These are phyloP conservation scores for Bombyx huttoni DNA, from an alignment of 2,888 invertebrate species.

Conservation along the genomic window DNA sequence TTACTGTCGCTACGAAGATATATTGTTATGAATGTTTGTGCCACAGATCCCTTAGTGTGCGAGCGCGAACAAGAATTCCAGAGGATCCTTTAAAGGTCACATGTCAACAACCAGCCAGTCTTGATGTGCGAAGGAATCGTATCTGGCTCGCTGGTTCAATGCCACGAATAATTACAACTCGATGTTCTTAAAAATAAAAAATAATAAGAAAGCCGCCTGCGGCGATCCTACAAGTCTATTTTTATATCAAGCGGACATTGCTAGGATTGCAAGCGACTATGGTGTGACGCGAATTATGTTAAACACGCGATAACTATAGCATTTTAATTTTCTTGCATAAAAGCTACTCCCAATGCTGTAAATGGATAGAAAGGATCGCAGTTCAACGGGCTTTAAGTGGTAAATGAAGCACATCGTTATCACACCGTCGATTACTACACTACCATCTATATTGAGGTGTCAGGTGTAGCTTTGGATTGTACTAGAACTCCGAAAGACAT, in stretches of 20 bases:
- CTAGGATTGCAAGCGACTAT: constrained; percentile 7
- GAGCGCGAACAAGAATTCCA: constrained; percentile 15
- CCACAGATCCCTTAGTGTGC: constrained; percentile 7
- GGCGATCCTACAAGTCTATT: constrained; percentile 21
- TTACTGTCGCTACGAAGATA: neutral
- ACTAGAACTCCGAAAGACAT: too few species aligned
- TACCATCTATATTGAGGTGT: too few species aligned
- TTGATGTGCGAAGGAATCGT: constrained; percentile 25
- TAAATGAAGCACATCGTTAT: too few species aligned
- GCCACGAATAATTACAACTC: constrained; percentile 48
- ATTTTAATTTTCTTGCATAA: neutral
- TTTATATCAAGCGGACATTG: constrained; percentile 32
- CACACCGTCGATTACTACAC: too few species aligned
- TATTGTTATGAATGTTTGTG: neutral
- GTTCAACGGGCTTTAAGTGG: too few species aligned
- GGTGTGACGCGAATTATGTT: constrained; percentile 21
- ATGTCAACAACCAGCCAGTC: constrained; percentile 54
- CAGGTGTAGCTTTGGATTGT: too few species aligned
- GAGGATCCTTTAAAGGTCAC: constrained; percentile 55
- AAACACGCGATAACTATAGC: constrained; percentile 1
- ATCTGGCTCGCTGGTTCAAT: constrained; percentile 32
- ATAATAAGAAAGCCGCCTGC: constrained; percentile 14
- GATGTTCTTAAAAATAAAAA: constrained; percentile 32
- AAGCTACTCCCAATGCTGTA: neutral
- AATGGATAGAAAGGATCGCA: too few species aligned